Evolutionary conservation across 2,797 vertebrate species (phyloP).

Genomic region (Vipera latastei): DNA sequence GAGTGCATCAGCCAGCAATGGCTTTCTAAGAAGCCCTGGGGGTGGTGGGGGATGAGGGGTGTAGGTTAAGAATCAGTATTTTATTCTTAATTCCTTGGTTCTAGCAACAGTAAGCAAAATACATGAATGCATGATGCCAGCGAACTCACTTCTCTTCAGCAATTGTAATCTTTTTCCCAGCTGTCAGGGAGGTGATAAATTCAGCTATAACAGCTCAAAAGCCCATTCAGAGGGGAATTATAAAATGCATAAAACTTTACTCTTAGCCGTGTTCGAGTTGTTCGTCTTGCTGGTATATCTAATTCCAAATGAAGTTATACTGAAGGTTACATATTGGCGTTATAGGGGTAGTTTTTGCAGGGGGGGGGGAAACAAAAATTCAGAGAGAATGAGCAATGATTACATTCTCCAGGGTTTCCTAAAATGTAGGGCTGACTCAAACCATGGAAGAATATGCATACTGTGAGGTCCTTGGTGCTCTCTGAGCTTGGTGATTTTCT

Average conservation of each 20-base stretch:
- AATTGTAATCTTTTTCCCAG: conserved; percentile 27
- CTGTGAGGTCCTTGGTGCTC: not conserved
- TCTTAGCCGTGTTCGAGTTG: not conserved
- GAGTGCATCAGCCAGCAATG: not conserved
- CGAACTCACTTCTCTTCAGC: conserved; percentile 5
- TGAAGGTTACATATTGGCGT: not conserved
- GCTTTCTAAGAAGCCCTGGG: not conserved
- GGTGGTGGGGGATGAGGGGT: not conserved
- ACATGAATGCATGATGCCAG: not conserved
- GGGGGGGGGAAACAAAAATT: not conserved
- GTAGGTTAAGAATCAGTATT: not conserved
- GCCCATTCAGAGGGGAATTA: conserved; percentile 22
- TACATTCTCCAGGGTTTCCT: not conserved
- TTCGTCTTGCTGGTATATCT: not conserved
- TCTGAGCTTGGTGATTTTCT: not conserved
- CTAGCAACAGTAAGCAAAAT: not conserved
- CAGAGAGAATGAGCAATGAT: not conserved
- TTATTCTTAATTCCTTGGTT: conserved; percentile 1
- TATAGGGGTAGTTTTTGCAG: not conserved
- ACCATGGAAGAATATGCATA: not conserved
- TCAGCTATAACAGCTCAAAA: conserved; percentile 20
- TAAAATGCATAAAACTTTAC: conserved; percentile 6
- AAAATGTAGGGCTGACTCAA: not conserved
- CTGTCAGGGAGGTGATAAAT: conserved; percentile 13
- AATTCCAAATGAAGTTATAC: not conserved